These are phyloP conservation scores for Pardosa pseudoannulata DNA, from an alignment of 2,888 invertebrate genomes.

Conservation along the genomic window DNA sequence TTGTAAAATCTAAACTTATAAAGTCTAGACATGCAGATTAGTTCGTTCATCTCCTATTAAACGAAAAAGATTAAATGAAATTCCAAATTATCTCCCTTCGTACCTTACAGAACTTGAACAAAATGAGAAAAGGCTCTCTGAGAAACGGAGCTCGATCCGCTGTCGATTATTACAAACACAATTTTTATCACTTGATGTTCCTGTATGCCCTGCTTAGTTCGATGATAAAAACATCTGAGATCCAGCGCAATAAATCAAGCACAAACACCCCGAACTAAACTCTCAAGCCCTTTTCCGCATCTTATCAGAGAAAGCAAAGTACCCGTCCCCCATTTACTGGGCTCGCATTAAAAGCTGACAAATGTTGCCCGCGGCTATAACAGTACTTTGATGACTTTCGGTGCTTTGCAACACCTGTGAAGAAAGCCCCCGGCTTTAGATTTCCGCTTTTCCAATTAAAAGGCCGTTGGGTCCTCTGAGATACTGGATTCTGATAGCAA, in stretches of 20 bases:
- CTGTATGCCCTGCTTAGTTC: background rate
- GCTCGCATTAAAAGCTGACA: conserved; percentile 69
- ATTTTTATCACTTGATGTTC: background rate
- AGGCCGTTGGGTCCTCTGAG: conserved; percentile 23
- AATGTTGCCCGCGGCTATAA: conserved; percentile 66
- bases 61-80: too few species aligned
- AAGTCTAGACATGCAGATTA: too few species aligned
- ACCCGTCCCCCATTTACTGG: conserved; percentile 33
- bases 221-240: background rate
- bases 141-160: too few species aligned
- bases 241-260: background rate
- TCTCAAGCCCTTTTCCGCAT: conserved; percentile 5
- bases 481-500: conserved; percentile 11
- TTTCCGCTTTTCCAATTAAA: conserved; percentile 66
- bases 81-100: too few species aligned
- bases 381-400: conserved; percentile 70
- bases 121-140: too few species aligned
- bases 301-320: conserved; percentile 27
- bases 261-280: background rate
- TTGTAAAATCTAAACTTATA: too few species aligned
- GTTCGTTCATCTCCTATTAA: too few species aligned
- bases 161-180: background rate
- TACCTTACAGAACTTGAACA: too few species aligned
- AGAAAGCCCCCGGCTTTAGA: conserved; percentile 45
- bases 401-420: conserved; percentile 69